Percentiles rank a stretch among this genome's conserved stretches.
Evolutionary conservation across 2,888 invertebrate species (phyloP).

Genomic region (Netelia virgata): DNA sequence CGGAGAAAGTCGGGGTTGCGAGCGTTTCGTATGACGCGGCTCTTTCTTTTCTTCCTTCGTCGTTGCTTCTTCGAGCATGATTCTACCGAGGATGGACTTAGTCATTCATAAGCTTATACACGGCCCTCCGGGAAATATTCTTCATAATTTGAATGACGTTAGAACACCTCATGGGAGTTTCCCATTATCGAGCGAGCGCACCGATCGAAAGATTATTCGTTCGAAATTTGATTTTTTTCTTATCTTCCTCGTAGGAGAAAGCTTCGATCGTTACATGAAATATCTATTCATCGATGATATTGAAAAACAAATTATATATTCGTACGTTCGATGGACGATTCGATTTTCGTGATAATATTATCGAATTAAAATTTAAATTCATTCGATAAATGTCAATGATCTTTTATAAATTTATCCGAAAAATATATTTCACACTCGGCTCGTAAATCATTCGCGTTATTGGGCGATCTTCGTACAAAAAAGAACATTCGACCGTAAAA

Average conservation of each 20-base stretch:
- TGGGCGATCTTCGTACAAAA: no score
- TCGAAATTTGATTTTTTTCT: not conserved
- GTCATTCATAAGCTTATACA: not conserved
- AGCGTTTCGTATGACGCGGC: conserved; percentile 58
- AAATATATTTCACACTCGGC: no score
- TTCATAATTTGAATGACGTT: not conserved
- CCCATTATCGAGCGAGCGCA: not conserved
- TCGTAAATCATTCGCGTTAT: no score
- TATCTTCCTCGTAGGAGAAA: not conserved
- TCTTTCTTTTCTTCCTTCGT: conserved; percentile 27
- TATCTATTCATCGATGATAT: no score
- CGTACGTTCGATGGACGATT: no score
- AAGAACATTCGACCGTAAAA: no score
- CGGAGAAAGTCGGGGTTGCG: conserved; percentile 62
- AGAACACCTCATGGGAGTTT: not conserved
- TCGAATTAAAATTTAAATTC: no score
- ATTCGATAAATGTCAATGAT: no score
- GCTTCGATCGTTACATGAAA: not conserved
- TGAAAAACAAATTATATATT: no score
- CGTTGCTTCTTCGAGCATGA: not conserved
- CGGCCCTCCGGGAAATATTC: not conserved
- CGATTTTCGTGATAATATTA: no score
- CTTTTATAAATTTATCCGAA: no score
- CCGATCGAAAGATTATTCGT: not conserved
- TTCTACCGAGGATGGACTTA: not conserved